Conservation (phyloP, 2,797 vertebrate genomes). For the Alosa sapidissima region DNA sequence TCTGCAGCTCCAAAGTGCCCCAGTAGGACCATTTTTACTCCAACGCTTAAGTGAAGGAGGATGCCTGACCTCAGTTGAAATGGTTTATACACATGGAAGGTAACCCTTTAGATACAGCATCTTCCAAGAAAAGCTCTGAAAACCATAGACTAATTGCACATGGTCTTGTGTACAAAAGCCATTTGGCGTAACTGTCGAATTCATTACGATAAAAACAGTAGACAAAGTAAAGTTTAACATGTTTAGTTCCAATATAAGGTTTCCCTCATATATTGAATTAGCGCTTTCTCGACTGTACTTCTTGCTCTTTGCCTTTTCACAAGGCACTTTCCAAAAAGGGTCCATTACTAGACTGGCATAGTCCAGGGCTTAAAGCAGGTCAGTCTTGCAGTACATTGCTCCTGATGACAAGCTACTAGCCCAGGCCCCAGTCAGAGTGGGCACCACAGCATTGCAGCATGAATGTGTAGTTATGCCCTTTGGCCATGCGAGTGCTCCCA, state of each 20-base stretch:
- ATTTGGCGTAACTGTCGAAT: neutral
- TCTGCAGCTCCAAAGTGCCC: neutral
- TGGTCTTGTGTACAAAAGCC: neutral
- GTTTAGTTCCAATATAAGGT: neutral
- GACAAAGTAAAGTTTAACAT: neutral
- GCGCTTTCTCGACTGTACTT: neutral
- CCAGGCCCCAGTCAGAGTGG: neutral
- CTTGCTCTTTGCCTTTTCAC: neutral
- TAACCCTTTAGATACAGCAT: neutral
- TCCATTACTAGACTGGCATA: neutral
- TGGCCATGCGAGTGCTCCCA: neutral
- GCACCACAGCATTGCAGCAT: neutral
- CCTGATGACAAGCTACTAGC: neutral
- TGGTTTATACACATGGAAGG: neutral
- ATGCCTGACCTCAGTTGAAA: neutral
- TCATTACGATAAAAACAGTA: neutral
- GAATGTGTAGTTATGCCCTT: neutral
- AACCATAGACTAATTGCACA: neutral
- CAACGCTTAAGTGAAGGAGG: neutral
- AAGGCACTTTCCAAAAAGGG: neutral
- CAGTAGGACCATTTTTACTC: neutral
- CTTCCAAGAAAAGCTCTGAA: neutral
- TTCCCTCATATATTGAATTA: neutral
- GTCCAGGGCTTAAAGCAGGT: conserved; percentile 1
- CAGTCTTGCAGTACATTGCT: neutral